Percentiles rank a stretch among this genome's conserved stretches.
phyloP scores from a whole-genome alignment of 2,113 vertebrate genomes.

The Sitta europaea region DNA sequence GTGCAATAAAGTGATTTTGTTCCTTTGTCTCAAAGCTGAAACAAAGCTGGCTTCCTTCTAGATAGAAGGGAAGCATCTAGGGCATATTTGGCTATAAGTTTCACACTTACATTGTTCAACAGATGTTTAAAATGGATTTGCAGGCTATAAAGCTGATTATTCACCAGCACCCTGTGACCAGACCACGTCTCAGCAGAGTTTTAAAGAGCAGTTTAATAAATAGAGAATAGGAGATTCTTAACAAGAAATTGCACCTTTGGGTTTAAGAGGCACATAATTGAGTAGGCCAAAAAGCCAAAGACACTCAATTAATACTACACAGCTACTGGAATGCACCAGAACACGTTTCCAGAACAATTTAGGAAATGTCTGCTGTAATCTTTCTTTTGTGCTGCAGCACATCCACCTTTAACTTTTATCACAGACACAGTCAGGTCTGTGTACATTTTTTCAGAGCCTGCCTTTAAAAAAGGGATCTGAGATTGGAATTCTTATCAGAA shows the following conservation, averaged over 20 bases:
- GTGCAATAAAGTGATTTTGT: not conserved
- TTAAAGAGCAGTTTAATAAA: conserved; percentile 14
- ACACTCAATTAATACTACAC: not conserved
- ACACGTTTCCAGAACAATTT: not conserved
- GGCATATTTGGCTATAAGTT: not conserved
- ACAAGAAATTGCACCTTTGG: not conserved
- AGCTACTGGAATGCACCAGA: not conserved
- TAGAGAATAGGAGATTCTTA: not conserved
- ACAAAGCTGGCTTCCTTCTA: not conserved
- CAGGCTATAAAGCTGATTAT: conserved; percentile 1
- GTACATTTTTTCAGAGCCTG: not conserved
- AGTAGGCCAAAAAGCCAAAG: not conserved
- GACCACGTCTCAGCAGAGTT: not conserved
- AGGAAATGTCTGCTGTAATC: not conserved
- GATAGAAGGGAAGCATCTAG: not conserved
- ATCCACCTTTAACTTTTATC: not conserved
- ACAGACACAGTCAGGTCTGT: not conserved
- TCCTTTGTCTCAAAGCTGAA: not conserved
- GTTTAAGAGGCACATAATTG: not conserved
- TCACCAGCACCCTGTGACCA: not conserved
- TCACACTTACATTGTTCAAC: not conserved
- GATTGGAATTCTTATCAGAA: not conserved
- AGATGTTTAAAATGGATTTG: not conserved
- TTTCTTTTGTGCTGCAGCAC: not conserved
- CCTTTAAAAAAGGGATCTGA: not conserved